phyloP scores from a whole-genome alignment of 2,113 vertebrate genomes.

The Tetraodon nigroviridis region DNA sequence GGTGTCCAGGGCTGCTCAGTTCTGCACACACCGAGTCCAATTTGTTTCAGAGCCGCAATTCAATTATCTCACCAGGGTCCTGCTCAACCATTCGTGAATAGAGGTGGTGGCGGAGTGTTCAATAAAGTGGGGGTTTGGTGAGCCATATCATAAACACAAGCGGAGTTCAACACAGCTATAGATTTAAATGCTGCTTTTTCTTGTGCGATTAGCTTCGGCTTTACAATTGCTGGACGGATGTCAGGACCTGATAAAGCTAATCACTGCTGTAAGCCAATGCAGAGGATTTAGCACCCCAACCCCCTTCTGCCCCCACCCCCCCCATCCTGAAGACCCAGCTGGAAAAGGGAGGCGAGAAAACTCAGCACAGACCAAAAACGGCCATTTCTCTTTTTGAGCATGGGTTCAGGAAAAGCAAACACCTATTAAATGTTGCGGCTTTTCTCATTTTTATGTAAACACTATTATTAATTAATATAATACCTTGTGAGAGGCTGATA shows the following conservation, averaged over 20 bases:
- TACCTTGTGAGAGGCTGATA: too few relatives aligned
- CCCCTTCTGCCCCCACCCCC: not conserved
- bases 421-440: too few relatives aligned
- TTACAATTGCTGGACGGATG: slow-evolving; percentile 64
- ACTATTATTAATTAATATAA: too few relatives aligned
- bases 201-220: slow-evolving; percentile 56
- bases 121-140: slow-evolving; percentile 7
- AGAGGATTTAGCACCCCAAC: slow-evolving; percentile 50
- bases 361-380: slow-evolving; percentile 19
- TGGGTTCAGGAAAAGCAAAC: not conserved
- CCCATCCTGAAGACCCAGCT: slow-evolving; percentile 30
- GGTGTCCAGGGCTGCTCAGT: slow-evolving; percentile 60
- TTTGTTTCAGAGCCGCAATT: slow-evolving; percentile 77
- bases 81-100: slow-evolving; percentile 66
- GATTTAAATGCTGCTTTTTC: slow-evolving; percentile 55
- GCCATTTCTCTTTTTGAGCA: not conserved
- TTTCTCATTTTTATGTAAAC: not conserved
- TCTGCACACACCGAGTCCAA: slow-evolving; percentile 73
- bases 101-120: slow-evolving; percentile 49
- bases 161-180: slow-evolving; percentile 45
- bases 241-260: slow-evolving; percentile 69
- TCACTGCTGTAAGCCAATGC: slow-evolving; percentile 58
- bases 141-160: slow-evolving; percentile 49
- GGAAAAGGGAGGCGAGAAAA: slow-evolving; percentile 40
- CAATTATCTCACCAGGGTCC: slow-evolving; percentile 74